Conservation (phyloP, 2,797 vertebrate species). For the Psittacula derbiana region DNA sequence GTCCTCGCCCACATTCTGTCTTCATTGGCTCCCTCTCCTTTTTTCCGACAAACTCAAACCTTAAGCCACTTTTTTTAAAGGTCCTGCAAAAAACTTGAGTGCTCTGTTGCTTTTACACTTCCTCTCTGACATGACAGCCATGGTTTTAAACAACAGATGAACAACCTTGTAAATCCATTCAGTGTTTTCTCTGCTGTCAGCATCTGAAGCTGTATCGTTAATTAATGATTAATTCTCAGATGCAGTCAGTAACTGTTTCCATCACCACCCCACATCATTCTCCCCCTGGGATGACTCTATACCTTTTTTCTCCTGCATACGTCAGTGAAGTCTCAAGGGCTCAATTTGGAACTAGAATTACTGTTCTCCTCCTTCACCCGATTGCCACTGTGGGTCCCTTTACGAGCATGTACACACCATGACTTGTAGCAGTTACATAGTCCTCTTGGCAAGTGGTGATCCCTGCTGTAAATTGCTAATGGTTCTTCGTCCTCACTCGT, state of each 20-base stretch:
- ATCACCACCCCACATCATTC: neutral
- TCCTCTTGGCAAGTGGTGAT: neutral
- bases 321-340: neutral
- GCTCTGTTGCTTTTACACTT: neutral
- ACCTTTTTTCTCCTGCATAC: neutral
- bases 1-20: conserved; percentile 23
- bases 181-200: neutral
- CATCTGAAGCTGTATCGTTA: neutral
- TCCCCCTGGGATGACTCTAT: neutral
- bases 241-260: neutral
- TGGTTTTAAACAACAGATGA: neutral
- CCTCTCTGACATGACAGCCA: neutral
- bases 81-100: neutral
- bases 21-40: neutral
- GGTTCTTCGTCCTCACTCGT: neutral
- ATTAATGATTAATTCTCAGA: conserved; percentile 36
- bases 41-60: neutral
- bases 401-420: fast-evolving
- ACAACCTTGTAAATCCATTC: neutral
- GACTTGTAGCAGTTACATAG: neutral
- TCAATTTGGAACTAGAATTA: neutral
- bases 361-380: neutral
- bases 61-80: neutral
- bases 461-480: neutral
- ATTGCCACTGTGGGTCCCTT: neutral